Evolutionary conservation across 2,888 invertebrate species (phyloP).

Genomic region (Xanthia icteritia): DNA sequence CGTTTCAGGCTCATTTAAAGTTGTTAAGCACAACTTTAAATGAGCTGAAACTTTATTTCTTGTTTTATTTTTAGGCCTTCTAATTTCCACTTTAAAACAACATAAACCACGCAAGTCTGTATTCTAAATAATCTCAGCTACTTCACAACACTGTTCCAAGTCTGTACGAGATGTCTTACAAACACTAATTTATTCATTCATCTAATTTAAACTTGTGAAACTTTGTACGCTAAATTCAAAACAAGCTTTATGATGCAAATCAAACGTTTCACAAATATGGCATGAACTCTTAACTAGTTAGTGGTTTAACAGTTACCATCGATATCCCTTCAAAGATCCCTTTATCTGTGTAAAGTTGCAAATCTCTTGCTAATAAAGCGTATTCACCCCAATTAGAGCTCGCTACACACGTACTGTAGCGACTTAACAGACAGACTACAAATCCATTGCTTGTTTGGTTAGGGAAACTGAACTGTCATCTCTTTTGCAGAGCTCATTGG

Average conservation of each 20-base stretch:
- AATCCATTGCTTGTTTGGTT: slow-evolving; percentile 43
- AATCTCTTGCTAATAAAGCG: slow-evolving; percentile 79
- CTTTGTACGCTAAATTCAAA: slow-evolving; percentile 61
- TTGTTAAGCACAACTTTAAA: background rate
- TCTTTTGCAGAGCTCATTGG: slow-evolving; percentile 37
- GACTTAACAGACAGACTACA: background rate
- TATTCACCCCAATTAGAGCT: slow-evolving; percentile 79
- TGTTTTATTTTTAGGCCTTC: background rate
- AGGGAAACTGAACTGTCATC: background rate
- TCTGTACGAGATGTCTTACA: slow-evolving; percentile 41
- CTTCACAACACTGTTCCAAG: slow-evolving; percentile 32
- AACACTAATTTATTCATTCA: slow-evolving; percentile 64
- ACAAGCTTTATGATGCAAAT: slow-evolving; percentile 71
- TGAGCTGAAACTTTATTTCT: background rate
- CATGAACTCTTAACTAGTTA: slow-evolving; percentile 75
- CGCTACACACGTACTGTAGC: slow-evolving; percentile 35
- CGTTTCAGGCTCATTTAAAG: background rate
- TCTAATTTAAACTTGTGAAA: slow-evolving; percentile 65
- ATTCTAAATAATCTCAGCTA: slow-evolving; percentile 35
- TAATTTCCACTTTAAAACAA: background rate
- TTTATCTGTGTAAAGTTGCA: slow-evolving; percentile 79
- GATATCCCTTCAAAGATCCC: slow-evolving; percentile 77
- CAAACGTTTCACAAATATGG: slow-evolving; percentile 68
- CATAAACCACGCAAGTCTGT: slow-evolving; percentile 10
- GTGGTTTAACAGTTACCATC: slow-evolving; percentile 76